A percentile compares a stretch with the other conserved stretches of the same genome.
Conservation (phyloP, 30 jellyfish, hydroid and myxozoan genomes). For the Nemopilema nomurai region DNA sequence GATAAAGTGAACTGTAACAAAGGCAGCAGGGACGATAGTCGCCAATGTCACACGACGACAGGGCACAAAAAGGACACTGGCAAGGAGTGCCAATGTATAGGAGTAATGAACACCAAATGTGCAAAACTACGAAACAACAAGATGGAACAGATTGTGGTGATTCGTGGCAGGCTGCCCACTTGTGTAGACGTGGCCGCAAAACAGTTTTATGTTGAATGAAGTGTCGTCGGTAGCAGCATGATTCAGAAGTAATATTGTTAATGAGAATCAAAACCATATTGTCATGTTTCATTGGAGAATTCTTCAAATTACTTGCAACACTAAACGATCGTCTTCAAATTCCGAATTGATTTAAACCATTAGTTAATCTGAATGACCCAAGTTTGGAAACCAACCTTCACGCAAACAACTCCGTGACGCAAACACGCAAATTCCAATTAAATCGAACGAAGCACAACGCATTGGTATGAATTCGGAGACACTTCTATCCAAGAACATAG, state of each 20-base stretch:
- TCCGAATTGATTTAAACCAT: background rate
- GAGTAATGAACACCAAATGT: too few species aligned
- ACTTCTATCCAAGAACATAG: background rate
- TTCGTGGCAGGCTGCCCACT: too few species aligned
- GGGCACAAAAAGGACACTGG: too few species aligned
- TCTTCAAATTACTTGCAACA: background rate
- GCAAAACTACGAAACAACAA: too few species aligned
- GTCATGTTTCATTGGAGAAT: background rate
- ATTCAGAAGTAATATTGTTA: background rate
- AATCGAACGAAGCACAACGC: background rate
- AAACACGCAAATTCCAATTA: background rate
- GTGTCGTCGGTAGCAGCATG: background rate
- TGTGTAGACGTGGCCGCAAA: too few species aligned
- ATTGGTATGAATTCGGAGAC: background rate
- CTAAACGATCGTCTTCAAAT: background rate
- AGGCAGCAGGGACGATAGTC: too few species aligned
- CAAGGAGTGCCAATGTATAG: too few species aligned
- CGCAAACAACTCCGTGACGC: background rate
- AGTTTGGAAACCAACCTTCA: background rate
- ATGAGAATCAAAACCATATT: background rate
- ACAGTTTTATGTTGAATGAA: too few species aligned
- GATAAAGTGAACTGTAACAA: too few species aligned
- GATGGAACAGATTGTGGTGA: too few species aligned
- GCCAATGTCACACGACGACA: too few species aligned
- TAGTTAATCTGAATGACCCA: background rate